Percentiles rank a stretch among this genome's conserved stretches.
phyloP scores from a whole-genome alignment of 2,113 vertebrate genomes.

The Indicator indicator region DNA sequence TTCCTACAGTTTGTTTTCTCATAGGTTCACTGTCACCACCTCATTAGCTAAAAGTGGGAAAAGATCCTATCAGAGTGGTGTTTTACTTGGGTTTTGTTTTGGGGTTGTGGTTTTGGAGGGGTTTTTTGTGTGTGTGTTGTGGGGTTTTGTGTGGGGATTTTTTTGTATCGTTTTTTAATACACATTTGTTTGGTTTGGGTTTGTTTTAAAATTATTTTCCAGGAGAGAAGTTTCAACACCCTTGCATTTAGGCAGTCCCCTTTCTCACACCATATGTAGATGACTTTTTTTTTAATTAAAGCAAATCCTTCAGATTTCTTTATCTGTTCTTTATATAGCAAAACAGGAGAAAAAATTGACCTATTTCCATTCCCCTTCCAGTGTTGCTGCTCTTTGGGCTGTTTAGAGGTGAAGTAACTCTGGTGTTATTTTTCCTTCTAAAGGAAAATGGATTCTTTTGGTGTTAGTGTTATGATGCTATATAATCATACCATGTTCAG shows the following conservation, averaged over 20 bases:
- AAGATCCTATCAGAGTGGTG: not conserved
- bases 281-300: not conserved
- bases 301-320: not conserved
- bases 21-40: rapidly evolving
- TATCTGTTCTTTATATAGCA: not conserved
- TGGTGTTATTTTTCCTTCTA: not conserved
- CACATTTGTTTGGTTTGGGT: not conserved
- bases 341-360: not conserved
- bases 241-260: not conserved
- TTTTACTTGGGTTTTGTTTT: not conserved
- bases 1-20: not conserved
- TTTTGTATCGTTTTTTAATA: no score
- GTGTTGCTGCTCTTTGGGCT: not conserved
- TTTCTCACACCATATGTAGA: not conserved
- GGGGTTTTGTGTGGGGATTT: no score
- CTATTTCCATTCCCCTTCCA: not conserved
- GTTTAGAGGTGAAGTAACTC: not conserved
- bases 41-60: not conserved
- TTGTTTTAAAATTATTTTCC: not conserved
- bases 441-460: not conserved
- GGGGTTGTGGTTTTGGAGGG: not conserved
- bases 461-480: not conserved
- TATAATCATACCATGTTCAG: not conserved
- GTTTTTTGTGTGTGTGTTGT: not conserved
- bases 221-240: not conserved